Evolutionary conservation across 2,888 invertebrate species (phyloP).

Genomic region (Pollenia labialis): DNA sequence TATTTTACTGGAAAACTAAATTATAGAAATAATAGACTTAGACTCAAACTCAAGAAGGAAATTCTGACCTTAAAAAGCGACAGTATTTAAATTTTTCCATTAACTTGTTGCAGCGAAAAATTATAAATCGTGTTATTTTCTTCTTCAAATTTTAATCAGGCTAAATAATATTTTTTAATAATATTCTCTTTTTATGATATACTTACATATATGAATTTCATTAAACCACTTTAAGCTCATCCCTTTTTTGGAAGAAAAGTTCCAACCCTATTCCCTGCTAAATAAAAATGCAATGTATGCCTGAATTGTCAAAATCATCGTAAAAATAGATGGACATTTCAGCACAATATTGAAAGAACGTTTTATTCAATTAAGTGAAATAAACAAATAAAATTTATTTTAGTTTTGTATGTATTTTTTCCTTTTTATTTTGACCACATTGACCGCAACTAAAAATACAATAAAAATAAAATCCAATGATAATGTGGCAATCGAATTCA

Average conservation of each 20-base stretch:
- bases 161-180: neutral
- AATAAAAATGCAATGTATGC: neutral
- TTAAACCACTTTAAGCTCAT: constrained; percentile 3
- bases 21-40: too few relatives aligned
- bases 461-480: constrained; percentile 80
- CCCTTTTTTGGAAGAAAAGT: neutral
- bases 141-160: too few relatives aligned
- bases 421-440: constrained; percentile 75
- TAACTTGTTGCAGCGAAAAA: too few relatives aligned
- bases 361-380: constrained; percentile 82
- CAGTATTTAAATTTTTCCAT: too few relatives aligned
- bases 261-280: neutral
- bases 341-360: constrained; percentile 78
- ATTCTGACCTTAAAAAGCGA: too few relatives aligned
- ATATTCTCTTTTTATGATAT: neutral
- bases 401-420: constrained; percentile 35
- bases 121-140: too few relatives aligned
- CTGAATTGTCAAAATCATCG: constrained; percentile 29
- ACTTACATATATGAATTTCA: neutral
- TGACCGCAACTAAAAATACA: constrained; percentile 76
- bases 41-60: too few relatives aligned
- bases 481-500: constrained; percentile 66
- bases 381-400: constrained; percentile 82
- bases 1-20: neutral
- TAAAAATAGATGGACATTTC: constrained; percentile 57